Base-by-base conservation (phyloP, 2,797 vertebrate genomes). In the Acestrorhynchus altus region DNA sequence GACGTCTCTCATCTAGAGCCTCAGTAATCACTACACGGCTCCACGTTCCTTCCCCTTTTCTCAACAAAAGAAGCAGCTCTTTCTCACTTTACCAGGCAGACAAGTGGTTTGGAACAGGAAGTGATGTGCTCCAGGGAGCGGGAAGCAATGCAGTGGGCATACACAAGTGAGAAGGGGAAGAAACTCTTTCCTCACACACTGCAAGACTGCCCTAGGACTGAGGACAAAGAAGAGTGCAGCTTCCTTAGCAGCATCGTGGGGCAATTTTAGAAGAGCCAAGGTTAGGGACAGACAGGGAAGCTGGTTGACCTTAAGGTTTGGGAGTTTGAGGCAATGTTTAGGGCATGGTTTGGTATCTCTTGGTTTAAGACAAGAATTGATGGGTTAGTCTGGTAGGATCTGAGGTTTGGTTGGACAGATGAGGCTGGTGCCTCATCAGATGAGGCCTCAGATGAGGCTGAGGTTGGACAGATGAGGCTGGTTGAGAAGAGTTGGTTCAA, bases 21-120 rank as follows among this genome's bases (percentile, higher is more conserved):
- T 69, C 82, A 81, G 86, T 88, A 90, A 89, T 87, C 88, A 87
- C 83, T 83, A 85, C 83, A 83, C 80, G 80, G 63, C 56, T 26
- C 67, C 80, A 49, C 40, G 11, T 42, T 84, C 82, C 82, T 54
- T 81, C 24, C 24, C 4, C 73, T 56, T 2, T 76, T 56, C 56
- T 66, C 31, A 60, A 65, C 57, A 64, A 78, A 78, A 78, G 72
- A 59, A 61, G 47, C 70, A 1, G 70, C 76, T 59, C 56, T 40
- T 78, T 76, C 76, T 76, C 76, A 73, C 56, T 76, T 81, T 79
- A 64, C 63, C 61, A 79, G 83, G 74, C 65, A 74, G 60, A 28
- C 73, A 39, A 77, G 79, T 78, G 70, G 66, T 63, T 47, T 83
- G 70, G 49, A 77, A 68, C 65, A 54, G 63, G 78, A 79, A 61